phyloP scores from a whole-genome alignment of 2,888 invertebrate genomes.

The Caenorhabditis becei region DNA sequence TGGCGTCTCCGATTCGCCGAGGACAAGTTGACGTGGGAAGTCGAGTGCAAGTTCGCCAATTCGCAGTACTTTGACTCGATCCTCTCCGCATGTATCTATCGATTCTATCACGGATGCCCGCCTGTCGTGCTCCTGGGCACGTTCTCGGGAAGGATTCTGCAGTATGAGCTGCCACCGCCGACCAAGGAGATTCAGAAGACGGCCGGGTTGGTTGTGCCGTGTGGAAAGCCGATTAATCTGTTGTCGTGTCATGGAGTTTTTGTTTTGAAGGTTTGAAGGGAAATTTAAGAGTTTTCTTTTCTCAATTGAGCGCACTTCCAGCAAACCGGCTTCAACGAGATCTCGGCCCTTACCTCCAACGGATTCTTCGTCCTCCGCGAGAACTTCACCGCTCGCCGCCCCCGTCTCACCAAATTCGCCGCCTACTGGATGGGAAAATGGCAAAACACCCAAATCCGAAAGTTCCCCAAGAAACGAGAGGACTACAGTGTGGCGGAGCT shows the following conservation, averaged over 20 bases:
- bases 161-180: conserved; percentile 53
- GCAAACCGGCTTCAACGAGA: conserved; percentile 58
- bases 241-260: conserved; percentile 28
- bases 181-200: conserved; percentile 33
- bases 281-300: conserved; percentile 3
- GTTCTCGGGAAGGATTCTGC: conserved; percentile 52
- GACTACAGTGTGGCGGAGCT: conserved; percentile 22
- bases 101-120: conserved; percentile 53
- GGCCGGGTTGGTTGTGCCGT: background rate
- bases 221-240: conserved; percentile 36
- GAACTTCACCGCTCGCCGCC: background rate
- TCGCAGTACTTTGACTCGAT: conserved; percentile 61
- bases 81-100: conserved; percentile 52
- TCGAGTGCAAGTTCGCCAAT: conserved; percentile 36
- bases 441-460: conserved; percentile 18
- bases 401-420: conserved; percentile 8
- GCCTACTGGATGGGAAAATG: conserved; percentile 24
- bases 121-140: conserved; percentile 48
- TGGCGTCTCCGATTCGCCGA: conserved; percentile 52
- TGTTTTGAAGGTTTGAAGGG: conserved; percentile 11
- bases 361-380: conserved; percentile 49
- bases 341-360: conserved; percentile 49
- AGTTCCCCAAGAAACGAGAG: background rate
- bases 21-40: conserved; percentile 54
- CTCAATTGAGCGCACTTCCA: conserved; percentile 14